Base-by-base conservation (phyloP, 2,113 vertebrate genomes). In the Barbus barbus region DNA sequence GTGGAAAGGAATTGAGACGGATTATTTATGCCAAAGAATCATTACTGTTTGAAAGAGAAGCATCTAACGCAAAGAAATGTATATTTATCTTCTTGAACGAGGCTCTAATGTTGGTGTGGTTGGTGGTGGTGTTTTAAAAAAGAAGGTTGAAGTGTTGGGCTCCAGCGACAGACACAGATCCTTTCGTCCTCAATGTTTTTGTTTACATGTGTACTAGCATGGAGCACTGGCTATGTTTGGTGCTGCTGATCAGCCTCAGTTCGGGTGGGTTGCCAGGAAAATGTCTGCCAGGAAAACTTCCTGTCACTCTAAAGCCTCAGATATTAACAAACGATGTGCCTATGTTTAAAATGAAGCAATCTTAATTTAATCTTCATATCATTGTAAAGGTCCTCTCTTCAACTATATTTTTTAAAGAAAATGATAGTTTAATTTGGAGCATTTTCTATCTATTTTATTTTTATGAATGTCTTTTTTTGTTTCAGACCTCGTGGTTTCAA, bases 331-430 rank as follows among this genome's bases (percentile, higher is more conserved):
- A 73, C 60, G 75, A 88, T 63, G 94, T 95, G 94, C 94, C 94
- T 95, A 95, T 61, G 90, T 91, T 93, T 92, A 90, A 86, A 93
- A 91, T 90, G 83, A 94, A 95, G 93, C 92, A 93, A 94, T 94
- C 91, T 89, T 93, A 90, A 92, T 93, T 94, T 93, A 93, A 92
- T 87, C 82, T 77, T 93, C 90, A 91, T 93, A 86, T 92, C 91
- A 88, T 91, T 84, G 75, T 86, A 90, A 91, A 89, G 89, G 84
- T 91, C 87, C 90, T 92, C 79, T 84, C 90, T 75, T 82, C 80
- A 87, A 91, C 90, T 94, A 81, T 94, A 93, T 94, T 95, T 90
- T 36, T 93, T 87, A 93, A 90, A 89, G 87, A 93, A 74, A 93
- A 91, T 86, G 89, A 88, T 92, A 90, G 89, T 89, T 95, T 94